Base-by-base conservation (phyloP, 2,113 vertebrate genomes). In the Daboia siamensis region DNA sequence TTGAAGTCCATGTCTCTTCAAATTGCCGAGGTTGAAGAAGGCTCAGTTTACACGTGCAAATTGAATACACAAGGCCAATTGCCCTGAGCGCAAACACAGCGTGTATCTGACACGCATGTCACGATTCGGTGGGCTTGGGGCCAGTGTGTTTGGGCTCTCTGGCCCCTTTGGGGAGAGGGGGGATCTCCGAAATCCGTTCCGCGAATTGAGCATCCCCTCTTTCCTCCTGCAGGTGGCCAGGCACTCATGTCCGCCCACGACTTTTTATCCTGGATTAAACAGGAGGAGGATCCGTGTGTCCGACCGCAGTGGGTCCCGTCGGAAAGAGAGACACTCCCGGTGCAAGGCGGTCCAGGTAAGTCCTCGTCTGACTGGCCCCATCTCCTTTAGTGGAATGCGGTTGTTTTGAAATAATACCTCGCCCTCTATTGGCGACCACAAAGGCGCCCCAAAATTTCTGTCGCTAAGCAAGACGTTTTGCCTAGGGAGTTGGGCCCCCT, bases 241-340 rank as follows among this genome's bases (percentile, higher is more conserved):
- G 91, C 94, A 5, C 94, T 96, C 88, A 96, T 94, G 86, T 95
- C 97, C 0, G 91, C 96, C 0, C 96, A 95, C 1, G 95, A 95
- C 89, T 95, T 96, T 88, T 93, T 95, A 52, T 96, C 97, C 0
- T 95, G 96, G 96, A 97, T 97, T 94, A 97, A 97, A 91, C 96
- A 97, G 93, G 96, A 97, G 94, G 96, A 97, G 15, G 95, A 96
- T 48, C 94, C 93, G 0, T 94, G 93, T 0, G 96, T 95, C 59
- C 91, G 95, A 0, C 95, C 90, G 26, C 96, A 94, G 5, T 96
- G 96, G 96, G 93, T 96, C 64, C 55, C 95, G 23, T 95, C 95
- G 0, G 97, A 96, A 26, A 93, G 96, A 51, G 97, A 96, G 74
- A 92, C 96, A 87, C 80, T 94, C 54, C 2, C 93, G 0, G 94